Percentiles rank a stretch among this genome's conserved stretches.
These are phyloP conservation scores for Camponotus floridanus DNA, from an alignment of 1,140 invertebrate species.

Conservation along the genomic window DNA sequence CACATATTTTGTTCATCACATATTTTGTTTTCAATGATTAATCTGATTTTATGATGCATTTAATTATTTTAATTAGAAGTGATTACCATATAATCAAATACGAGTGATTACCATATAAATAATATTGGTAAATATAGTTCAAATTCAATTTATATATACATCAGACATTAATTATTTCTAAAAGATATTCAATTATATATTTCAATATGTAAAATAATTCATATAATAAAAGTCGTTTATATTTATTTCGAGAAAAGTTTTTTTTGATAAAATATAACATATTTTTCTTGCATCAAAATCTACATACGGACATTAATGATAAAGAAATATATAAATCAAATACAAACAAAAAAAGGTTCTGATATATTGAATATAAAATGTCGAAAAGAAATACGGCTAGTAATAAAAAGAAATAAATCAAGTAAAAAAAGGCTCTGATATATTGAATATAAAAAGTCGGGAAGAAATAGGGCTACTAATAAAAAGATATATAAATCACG, in stretches of 20 bases:
- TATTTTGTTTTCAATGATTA: constrained; percentile 1
- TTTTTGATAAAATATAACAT: no score
- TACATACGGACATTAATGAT: no score
- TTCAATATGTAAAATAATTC: neutral
- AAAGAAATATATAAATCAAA: neutral
- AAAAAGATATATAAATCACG: no score
- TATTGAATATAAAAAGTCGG: no score
- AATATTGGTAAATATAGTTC: neutral
- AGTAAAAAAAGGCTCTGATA: no score
- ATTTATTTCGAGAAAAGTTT: no score
- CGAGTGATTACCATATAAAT: neutral
- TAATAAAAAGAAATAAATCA: no score
- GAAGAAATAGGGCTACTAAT: no score
- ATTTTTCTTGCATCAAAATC: no score
- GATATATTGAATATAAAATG: no score
- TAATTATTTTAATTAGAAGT: constrained; percentile 18
- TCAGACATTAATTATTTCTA: neutral
- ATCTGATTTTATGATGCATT: neutral
- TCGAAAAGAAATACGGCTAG: no score
- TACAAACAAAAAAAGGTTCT: no score
- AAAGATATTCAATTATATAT: neutral
- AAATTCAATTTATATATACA: neutral
- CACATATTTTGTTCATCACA: constrained; percentile 8
- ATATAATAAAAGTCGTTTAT: neutral
- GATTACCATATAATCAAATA: neutral